These are phyloP conservation scores for Luffia ferchaultella DNA, from an alignment of 2,888 invertebrate genomes.

Conservation along the genomic window DNA sequence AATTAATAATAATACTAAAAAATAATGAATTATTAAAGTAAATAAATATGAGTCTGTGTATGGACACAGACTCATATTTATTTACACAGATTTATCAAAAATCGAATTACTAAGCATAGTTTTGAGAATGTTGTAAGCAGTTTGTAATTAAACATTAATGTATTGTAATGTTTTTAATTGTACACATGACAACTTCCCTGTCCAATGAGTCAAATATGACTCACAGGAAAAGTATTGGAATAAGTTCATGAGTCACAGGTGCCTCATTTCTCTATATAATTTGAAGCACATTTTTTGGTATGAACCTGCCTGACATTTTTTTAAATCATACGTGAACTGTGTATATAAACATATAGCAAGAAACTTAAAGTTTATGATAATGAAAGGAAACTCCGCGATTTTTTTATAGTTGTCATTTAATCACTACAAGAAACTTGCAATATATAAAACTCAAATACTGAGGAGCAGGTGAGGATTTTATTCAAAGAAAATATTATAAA, in stretches of 20 bases:
- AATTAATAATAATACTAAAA: too few species aligned
- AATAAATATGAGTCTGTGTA: too few species aligned
- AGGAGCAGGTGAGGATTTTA: constrained; percentile 1
- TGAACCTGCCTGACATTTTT: constrained; percentile 5
- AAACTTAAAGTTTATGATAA: constrained; percentile 6
- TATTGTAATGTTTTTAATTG: too few species aligned
- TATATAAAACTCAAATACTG: constrained; percentile 3
- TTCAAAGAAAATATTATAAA: background rate
- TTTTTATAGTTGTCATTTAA: constrained; percentile 3
- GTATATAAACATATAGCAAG: constrained; percentile 3
- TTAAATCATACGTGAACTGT: constrained; percentile 3
- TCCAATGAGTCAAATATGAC: constrained; percentile 12
- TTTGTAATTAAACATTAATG: too few species aligned
- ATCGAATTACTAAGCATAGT: too few species aligned
- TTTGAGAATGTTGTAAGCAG: too few species aligned
- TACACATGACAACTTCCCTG: constrained; percentile 6
- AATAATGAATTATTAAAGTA: too few species aligned
- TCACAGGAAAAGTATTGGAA: constrained; percentile 9
- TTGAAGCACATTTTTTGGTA: constrained; percentile 9
- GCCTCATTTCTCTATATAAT: constrained; percentile 12
- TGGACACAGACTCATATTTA: too few species aligned
- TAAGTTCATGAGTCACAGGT: constrained; percentile 14
- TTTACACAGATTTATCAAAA: too few species aligned
- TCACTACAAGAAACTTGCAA: constrained; percentile 3
- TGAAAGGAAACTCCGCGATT: constrained; percentile 3